Evolutionary conservation across 2,888 invertebrate species (phyloP).

Genomic region (Drosophila buzzatii): DNA sequence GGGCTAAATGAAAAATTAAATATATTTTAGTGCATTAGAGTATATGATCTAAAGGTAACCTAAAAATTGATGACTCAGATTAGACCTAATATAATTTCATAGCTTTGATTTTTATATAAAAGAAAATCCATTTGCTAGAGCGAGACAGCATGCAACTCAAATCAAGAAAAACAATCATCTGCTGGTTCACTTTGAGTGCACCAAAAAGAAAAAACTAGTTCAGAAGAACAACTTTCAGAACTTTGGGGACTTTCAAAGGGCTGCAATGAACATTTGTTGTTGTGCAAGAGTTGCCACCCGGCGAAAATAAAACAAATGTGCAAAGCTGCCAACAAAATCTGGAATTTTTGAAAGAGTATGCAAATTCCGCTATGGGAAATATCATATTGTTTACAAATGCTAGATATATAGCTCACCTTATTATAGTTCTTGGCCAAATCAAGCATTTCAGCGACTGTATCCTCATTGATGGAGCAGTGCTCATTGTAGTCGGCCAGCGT

Average conservation of each 20-base stretch:
- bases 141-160: slow-evolving; percentile 1
- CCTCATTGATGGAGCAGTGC: slow-evolving; percentile 97
- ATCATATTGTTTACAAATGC: not conserved
- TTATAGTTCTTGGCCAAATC: slow-evolving; percentile 99
- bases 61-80: not conserved
- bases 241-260: slow-evolving; percentile 15
- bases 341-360: slow-evolving; percentile 5
- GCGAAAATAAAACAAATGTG: not conserved
- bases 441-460: slow-evolving; percentile 97
- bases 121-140: not conserved
- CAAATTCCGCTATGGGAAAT: not conserved
- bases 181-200: not conserved
- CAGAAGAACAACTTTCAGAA: slow-evolving; percentile 8
- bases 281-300: slow-evolving; percentile 40
- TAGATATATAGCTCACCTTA: slow-evolving; percentile 86
- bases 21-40: not conserved
- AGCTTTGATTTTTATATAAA: not conserved
- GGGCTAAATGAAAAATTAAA: not conserved
- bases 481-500: slow-evolving; percentile 96
- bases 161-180: not conserved
- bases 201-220: slow-evolving; percentile 21
- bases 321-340: not conserved
- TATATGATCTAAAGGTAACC: not conserved
- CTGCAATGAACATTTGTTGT: not conserved
- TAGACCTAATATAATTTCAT: not conserved